phyloP scores from a whole-genome alignment of 2,113 vertebrate genomes.

The Phrynosoma platyrhinos region DNA sequence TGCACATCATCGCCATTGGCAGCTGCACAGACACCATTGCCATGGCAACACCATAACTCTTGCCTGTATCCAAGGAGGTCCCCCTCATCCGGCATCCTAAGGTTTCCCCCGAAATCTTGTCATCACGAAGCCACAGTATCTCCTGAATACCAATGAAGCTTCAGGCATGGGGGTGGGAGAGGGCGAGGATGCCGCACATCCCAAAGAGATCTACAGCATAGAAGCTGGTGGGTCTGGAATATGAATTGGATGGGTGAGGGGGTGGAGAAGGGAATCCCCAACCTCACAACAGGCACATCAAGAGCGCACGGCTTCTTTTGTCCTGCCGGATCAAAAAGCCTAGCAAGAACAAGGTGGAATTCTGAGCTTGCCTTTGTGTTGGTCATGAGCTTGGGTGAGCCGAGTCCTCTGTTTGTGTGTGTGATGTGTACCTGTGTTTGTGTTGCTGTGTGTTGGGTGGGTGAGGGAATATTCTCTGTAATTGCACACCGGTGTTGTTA shows the following conservation, averaged over 20 bases:
- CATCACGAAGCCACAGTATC: background rate
- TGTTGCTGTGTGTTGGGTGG: background rate
- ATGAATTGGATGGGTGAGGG: background rate
- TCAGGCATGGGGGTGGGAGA: background rate
- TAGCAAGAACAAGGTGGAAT: background rate
- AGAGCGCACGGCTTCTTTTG: background rate
- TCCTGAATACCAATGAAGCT: background rate
- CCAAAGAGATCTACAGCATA: background rate
- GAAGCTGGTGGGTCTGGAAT: background rate
- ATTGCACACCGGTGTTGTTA: no score
- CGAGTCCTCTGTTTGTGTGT: background rate
- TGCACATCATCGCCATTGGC: background rate
- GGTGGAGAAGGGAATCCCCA: background rate
- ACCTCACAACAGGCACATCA: no score
- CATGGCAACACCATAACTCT: constrained; percentile 22
- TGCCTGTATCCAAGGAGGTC: constrained; percentile 16
- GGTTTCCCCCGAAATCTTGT: background rate
- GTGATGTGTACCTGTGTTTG: background rate
- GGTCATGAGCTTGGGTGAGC: background rate
- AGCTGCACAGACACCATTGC: background rate
- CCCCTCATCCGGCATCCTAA: constrained; percentile 30
- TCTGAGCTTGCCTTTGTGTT: background rate
- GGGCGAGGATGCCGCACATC: background rate
- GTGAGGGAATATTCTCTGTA: background rate
- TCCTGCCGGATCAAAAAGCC: background rate